Conservation (phyloP, 1,140 invertebrate species). For the Leptinotarsa undecemlineata region DNA sequence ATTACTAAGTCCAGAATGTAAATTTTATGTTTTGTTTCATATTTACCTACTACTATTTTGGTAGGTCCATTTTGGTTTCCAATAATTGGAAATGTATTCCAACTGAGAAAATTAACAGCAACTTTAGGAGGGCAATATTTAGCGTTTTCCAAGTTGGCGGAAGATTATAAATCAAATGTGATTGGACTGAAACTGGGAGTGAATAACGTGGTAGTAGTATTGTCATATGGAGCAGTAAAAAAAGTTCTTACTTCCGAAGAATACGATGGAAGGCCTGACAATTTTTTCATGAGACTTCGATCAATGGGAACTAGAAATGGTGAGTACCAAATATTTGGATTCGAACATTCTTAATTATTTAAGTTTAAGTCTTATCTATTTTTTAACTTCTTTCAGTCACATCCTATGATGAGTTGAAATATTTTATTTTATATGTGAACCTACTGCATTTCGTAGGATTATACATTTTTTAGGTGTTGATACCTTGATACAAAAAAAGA, state of each 20-base stretch:
- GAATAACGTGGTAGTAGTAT: slow-evolving; percentile 64
- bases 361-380: background rate
- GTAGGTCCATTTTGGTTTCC: slow-evolving; percentile 50
- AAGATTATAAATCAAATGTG: slow-evolving; percentile 45
- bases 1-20: no score
- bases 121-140: slow-evolving; percentile 46
- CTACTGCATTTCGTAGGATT: no score
- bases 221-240: slow-evolving; percentile 64
- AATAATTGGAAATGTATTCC: slow-evolving; percentile 45
- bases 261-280: slow-evolving; percentile 71
- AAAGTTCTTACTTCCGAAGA: slow-evolving; percentile 65
- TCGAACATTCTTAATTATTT: background rate
- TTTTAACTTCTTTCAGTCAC: no score
- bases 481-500: no score
- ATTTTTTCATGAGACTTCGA: slow-evolving; percentile 68
- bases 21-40: no score
- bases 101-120: slow-evolving; percentile 32
- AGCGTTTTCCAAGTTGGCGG: slow-evolving; percentile 44
- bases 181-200: slow-evolving; percentile 58
- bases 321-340: slow-evolving; percentile 47
- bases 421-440: no score
- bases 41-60: slow-evolving; percentile 7
- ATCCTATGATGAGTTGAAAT: no score
- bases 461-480: no score
- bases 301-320: slow-evolving; percentile 67